phyloP scores from a whole-genome alignment of 2,797 vertebrate genomes.

The Aulostomus chinensis region DNA sequence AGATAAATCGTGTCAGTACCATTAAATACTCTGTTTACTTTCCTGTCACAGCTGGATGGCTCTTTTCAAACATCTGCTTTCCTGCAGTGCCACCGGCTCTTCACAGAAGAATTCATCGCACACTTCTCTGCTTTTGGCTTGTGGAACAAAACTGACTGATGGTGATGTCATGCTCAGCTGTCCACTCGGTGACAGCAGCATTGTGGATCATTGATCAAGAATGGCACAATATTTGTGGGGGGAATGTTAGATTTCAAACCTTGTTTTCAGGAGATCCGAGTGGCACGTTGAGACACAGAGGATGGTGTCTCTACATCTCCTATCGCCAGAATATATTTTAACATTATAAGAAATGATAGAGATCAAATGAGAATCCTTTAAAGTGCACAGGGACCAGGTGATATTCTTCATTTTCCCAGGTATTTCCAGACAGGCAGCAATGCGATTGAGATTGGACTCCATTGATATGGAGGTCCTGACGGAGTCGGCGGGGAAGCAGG shows the following conservation, averaged over 20 bases:
- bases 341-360: conserved; percentile 54
- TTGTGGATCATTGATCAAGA: conserved; percentile 18
- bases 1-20: no score
- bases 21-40: no score
- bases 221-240: neutral
- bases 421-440: conserved; percentile 31
- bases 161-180: neutral
- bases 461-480: conserved; percentile 33
- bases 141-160: conserved; percentile 26
- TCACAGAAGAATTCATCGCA: conserved; percentile 18
- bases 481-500: conserved; percentile 5
- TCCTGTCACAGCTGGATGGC: conserved; percentile 11
- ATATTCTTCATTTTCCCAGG: conserved; percentile 45
- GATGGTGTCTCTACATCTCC: no score
- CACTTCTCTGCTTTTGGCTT: no score
- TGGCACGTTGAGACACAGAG: no score
- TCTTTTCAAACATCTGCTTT: conserved; percentile 14
- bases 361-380: no score
- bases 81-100: conserved; percentile 15
- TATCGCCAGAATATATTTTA: no score
- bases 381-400: conserved; percentile 32
- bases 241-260: no score
- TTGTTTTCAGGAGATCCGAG: no score
- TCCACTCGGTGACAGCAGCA: conserved; percentile 4
- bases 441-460: no score